Conservation (phyloP, 1,140 invertebrate genomes). For the Phymorhynchus buccinoides region DNA sequence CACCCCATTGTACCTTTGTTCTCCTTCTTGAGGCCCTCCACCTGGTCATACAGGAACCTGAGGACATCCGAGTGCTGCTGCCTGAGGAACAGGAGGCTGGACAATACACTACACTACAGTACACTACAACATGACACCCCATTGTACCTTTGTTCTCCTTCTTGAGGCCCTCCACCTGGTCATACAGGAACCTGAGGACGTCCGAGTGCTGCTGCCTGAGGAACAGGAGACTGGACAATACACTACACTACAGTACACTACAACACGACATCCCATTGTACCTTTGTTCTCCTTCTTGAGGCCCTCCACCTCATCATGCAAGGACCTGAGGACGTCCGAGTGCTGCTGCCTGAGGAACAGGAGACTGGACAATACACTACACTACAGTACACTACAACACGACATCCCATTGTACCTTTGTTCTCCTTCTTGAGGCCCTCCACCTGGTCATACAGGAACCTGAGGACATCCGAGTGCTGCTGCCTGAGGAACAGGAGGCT, state of each 20-base stretch:
- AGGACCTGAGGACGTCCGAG: conserved; percentile 64
- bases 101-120: no score
- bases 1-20: no score
- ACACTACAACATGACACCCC: no score
- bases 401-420: no score
- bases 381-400: no score
- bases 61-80: conserved; percentile 70
- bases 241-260: no score
- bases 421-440: conserved; percentile 71
- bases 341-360: conserved; percentile 70
- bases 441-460: conserved; percentile 69
- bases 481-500: conserved; percentile 68
- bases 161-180: conserved; percentile 70
- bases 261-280: no score
- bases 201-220: conserved; percentile 69
- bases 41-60: conserved; percentile 67
- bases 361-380: no score
- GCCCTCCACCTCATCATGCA: conserved; percentile 70
- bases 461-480: conserved; percentile 69
- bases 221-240: conserved; percentile 68
- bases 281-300: conserved; percentile 73
- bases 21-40: conserved; percentile 69
- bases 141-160: conserved; percentile 73
- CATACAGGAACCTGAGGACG: conserved; percentile 66
- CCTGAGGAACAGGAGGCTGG: conserved; percentile 67